A percentile compares a stretch with the other conserved stretches of the same genome.
Conservation (phyloP, 2,113 vertebrate genomes). For the Catharus minimus region DNA sequence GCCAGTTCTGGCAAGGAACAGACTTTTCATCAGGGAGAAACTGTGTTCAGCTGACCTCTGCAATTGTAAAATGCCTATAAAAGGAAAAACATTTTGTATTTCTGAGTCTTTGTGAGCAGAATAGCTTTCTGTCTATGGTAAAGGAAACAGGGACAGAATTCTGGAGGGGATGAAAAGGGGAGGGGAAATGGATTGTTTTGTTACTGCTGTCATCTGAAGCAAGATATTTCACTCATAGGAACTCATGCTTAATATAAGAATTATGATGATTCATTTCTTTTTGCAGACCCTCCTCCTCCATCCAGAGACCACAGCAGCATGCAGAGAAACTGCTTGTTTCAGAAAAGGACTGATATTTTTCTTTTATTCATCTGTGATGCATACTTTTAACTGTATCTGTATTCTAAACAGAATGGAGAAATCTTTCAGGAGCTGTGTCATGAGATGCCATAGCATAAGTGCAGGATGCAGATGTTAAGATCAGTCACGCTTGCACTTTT, state of each 20-base stretch:
- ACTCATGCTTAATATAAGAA: neutral
- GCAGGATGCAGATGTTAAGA: accelerated
- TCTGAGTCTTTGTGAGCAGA: neutral
- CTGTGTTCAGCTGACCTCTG: neutral
- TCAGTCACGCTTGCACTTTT: neutral
- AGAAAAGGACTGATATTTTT: neutral
- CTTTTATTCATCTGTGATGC: neutral
- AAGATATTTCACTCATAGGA: neutral
- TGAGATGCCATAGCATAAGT: neutral
- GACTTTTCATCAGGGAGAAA: neutral
- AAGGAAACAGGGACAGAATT: neutral
- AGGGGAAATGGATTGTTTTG: neutral
- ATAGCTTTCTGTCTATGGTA: neutral
- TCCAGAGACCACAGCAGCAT: neutral
- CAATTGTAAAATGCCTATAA: slow-evolving; percentile 38
- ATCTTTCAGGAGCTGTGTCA: neutral
- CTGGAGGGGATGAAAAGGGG: neutral
- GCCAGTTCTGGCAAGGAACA: neutral
- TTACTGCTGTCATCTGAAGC: neutral
- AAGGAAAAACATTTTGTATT: slow-evolving; percentile 28
- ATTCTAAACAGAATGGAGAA: neutral
- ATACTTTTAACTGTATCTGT: neutral
- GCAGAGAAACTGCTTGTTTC: neutral
- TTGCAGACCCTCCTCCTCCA: neutral
- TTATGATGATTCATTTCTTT: neutral